phyloP scores from a whole-genome alignment of 1,140 invertebrate species.

The Drosophila triauraria region DNA sequence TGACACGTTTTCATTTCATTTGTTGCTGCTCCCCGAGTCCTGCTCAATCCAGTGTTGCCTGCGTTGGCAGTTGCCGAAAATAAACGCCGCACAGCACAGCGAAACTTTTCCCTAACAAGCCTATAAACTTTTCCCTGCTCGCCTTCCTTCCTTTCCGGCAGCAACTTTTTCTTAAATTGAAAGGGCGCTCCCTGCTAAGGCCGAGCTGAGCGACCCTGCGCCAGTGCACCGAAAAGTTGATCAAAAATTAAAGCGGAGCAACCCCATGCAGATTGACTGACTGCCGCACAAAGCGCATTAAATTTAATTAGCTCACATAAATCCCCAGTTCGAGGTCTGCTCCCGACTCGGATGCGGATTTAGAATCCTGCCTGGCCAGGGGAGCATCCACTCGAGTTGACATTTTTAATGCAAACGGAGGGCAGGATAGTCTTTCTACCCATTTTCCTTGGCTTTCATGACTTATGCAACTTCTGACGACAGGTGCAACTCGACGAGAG shows the following conservation, averaged over 20 bases:
- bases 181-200: slow-evolving; percentile 1
- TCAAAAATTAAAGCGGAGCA: slow-evolving; percentile 62
- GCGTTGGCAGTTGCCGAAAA: slow-evolving; percentile 31
- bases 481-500: slow-evolving; percentile 60
- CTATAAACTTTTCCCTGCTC: slow-evolving; percentile 56
- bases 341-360: slow-evolving; percentile 9
- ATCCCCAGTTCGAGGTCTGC: slow-evolving; percentile 44
- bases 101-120: slow-evolving; percentile 63
- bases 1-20: slow-evolving; percentile 69
- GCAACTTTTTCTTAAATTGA: slow-evolving; percentile 45
- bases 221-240: slow-evolving; percentile 34
- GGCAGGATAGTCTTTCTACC: not conserved
- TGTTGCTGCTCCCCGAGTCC: slow-evolving; percentile 23
- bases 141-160: slow-evolving; percentile 21
- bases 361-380: slow-evolving; percentile 22
- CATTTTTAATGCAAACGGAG: slow-evolving; percentile 66
- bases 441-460: slow-evolving; percentile 61
- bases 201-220: not conserved
- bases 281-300: slow-evolving; percentile 66
- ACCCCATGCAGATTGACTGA: slow-evolving; percentile 38
- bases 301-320: slow-evolving; percentile 80
- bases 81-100: slow-evolving; percentile 26
- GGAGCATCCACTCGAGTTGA: slow-evolving; percentile 61
- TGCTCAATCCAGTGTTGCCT: not conserved
- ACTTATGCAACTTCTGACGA: slow-evolving; percentile 82